Evolutionary conservation across 2,888 invertebrate species (phyloP), one percentile per base, ranked within the genome.

Genomic region (Drosophila pseudotakahashii): DNA sequence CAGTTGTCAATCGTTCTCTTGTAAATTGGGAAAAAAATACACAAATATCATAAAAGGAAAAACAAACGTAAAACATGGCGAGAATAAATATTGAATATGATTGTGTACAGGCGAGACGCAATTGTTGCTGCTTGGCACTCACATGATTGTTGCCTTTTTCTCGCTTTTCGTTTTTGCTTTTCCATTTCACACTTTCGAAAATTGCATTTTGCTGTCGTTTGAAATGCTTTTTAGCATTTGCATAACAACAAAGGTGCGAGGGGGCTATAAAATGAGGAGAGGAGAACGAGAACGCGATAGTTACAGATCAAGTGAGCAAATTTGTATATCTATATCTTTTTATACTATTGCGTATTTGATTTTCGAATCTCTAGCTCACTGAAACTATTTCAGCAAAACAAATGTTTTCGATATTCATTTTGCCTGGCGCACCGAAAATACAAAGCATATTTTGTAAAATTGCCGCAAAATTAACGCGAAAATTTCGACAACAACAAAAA

Each of bases 391-490:
- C 19, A 37, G 32, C 53, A 41, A 41, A 41, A 66, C 53, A 41
- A 41, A 47, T 37, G 19, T 19, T 42, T 81, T 81, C 47, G 74
- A 71, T 52, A 47, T 47, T 53, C 32, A 37, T 57, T 57, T 45
- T 36, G 37, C 51, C 30, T 59, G 11, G 53, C 57, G 37, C 54
- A 58, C 64, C 64, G 39, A 70, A 61, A 63, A 68, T 50, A 59
- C 73, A 75, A 63, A 66, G 68, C 69, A 76, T 76, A 78, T 72
- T 80, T 80, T 83, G 71, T 70, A 63, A 83, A 83, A 86, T 83
- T 80, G 77, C 55, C 66, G 75, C 79, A 53, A 66, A 83, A 86
- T 81, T 83, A 81, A 83, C 70, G 69, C 72, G 67, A 76, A 78
- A 78, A 73, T 76, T 54, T 51, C 32, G 45, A 60, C 48, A 57